phyloP scores from a whole-genome alignment of 2,113 vertebrate genomes.

The Haliaeetus leucogaster region DNA sequence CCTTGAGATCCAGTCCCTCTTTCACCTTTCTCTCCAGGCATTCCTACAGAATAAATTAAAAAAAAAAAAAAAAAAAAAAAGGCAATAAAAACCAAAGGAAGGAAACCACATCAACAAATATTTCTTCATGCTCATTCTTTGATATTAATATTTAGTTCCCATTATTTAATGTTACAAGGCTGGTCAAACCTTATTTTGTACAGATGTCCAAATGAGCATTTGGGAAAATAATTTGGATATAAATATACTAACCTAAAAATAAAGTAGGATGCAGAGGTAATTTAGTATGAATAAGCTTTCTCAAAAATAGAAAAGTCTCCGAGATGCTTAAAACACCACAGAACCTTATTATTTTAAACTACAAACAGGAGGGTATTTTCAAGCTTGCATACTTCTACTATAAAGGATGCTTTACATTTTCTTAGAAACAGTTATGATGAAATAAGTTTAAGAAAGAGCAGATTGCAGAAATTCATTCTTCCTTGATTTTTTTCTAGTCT shows the following conservation, averaged over 20 bases:
- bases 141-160: background rate
- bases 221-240: background rate
- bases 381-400: background rate
- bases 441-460: background rate
- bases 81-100: background rate
- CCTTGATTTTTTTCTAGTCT: background rate
- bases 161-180: background rate
- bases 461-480: constrained; percentile 1
- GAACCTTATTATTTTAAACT: background rate
- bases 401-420: background rate
- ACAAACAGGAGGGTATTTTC: background rate
- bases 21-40: constrained; percentile 91
- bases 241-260: constrained; percentile 24
- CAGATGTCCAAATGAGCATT: constrained; percentile 16
- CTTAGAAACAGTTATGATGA: background rate
- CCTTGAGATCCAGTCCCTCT: constrained; percentile 88
- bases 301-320: background rate
- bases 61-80: background rate
- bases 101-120: background rate
- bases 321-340: background rate
- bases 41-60: constrained; percentile 71
- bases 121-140: background rate
- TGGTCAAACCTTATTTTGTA: constrained; percentile 38
- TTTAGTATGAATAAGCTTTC: background rate
- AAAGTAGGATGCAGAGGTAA: background rate